These are phyloP conservation scores for Hirtodrosophila alboralis DNA, from an alignment of 2,888 invertebrate genomes.

Conservation along the genomic window DNA sequence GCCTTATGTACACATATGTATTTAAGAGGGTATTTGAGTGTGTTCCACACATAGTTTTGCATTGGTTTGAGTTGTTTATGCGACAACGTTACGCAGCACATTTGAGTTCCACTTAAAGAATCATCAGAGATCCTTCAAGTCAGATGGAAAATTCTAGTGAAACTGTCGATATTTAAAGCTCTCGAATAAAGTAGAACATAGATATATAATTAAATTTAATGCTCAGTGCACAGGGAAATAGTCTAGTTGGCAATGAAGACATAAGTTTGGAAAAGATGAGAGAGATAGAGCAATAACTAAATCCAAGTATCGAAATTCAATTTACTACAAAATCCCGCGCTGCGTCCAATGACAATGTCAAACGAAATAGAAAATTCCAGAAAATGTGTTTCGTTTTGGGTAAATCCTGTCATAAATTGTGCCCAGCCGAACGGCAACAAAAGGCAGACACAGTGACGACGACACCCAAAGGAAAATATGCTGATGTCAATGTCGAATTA, in stretches of 20 bases:
- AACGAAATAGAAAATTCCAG: constrained; percentile 68
- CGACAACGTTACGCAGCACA: constrained; percentile 72
- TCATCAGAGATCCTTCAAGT: constrained; percentile 39
- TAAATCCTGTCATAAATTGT: constrained; percentile 79
- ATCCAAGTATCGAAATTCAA: constrained; percentile 75
- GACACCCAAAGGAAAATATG: constrained; percentile 65
- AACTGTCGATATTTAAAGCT: constrained; percentile 31
- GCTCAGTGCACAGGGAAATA: constrained; percentile 47
- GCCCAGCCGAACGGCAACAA: constrained; percentile 40
- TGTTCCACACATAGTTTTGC: constrained; percentile 9
- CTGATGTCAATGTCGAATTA: constrained; percentile 80
- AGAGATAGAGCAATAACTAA: constrained; percentile 39
- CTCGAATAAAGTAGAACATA: constrained; percentile 61
- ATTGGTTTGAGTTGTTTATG: constrained; percentile 61
- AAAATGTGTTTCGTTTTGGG: constrained; percentile 67
- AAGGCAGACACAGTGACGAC: constrained; percentile 53
- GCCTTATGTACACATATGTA: neutral
- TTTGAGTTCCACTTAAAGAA: constrained; percentile 73
- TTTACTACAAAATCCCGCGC: constrained; percentile 77
- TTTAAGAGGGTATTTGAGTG: constrained; percentile 4
- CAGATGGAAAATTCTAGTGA: constrained; percentile 25
- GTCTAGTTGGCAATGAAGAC: constrained; percentile 19
- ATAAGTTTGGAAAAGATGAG: neutral
- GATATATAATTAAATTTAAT: constrained; percentile 75
- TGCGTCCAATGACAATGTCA: constrained; percentile 49